phyloP scores from a whole-genome alignment of 92 coral and sea anemone species.

The Umimayanthus chanpuru region DNA sequence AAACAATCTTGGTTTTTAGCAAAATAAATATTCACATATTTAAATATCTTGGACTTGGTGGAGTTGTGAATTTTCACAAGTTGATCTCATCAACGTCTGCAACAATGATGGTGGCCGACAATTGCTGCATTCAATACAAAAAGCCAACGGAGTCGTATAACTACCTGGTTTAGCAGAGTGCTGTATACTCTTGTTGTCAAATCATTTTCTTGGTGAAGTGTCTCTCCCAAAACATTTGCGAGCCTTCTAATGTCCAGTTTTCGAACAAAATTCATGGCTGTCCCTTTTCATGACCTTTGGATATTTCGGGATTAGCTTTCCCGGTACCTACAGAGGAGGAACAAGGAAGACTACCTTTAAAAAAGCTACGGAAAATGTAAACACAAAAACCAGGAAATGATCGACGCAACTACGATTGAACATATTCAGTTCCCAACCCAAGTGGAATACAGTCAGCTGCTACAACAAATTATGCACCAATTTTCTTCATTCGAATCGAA shows the following conservation, averaged over 20 bases:
- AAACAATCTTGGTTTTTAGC: neutral
- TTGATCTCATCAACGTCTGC: neutral
- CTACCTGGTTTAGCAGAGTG: slow-evolving; percentile 59
- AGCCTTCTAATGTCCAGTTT: slow-evolving; percentile 78
- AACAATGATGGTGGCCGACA: neutral
- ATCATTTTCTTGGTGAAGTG: slow-evolving; percentile 64
- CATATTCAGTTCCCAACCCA: neutral
- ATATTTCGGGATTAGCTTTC: slow-evolving; percentile 62
- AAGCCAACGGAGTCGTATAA: neutral
- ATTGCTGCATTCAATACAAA: neutral
- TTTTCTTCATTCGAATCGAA: neutral
- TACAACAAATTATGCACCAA: slow-evolving; percentile 1
- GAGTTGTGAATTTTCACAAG: neutral
- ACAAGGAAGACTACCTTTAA: slow-evolving; percentile 20
- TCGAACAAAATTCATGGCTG: slow-evolving; percentile 76
- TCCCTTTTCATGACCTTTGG: slow-evolving; percentile 79
- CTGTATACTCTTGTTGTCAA: slow-evolving; percentile 53
- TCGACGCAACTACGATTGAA: neutral
- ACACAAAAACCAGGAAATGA: neutral
- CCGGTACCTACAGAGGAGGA: slow-evolving; percentile 47
- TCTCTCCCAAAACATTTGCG: slow-evolving; percentile 81
- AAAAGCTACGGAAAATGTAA: neutral
- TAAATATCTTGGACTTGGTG: neutral
- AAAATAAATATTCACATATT: neutral
- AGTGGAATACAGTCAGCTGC: neutral